Base-by-base conservation (phyloP, 1,140 invertebrate genomes). In the Drosophila arizonae region DNA sequence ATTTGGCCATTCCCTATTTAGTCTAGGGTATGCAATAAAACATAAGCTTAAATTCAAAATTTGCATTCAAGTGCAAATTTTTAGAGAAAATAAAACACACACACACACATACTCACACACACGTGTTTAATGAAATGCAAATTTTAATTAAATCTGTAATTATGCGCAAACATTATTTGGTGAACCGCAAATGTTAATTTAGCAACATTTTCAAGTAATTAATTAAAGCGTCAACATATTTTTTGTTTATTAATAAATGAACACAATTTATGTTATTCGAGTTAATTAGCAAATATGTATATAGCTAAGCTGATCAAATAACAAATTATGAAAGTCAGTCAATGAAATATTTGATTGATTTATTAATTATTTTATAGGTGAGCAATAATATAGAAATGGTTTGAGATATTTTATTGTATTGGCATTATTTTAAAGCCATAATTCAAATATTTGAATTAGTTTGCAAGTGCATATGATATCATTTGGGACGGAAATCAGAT, bases 141-240 rank as follows among this genome's bases (percentile, higher is more conserved):
- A 76, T 81, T 86, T 86, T 81, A 85, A 85, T 86, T 81, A 78
- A 85, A 85, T 78, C 67, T 69, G 70, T 76, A 81, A 84, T 85
- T 85, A 84, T 79, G 73, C 73, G 51, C 58, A 71, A 61, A 71
- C 73, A 74, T 55, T 50, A 70, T 84, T 56, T 50, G 68, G 50
- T 46, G 39, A 71, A 30, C 82, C 76, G 65, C 82, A 71, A 69
- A 72, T 71, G 79, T 71, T 86, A 65, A 86, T 81, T 70, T 66
- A 54, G 55, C 43, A 46, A 43, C 50, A 61, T 71, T 66, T 76
- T 61, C 41, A 50, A 74, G 61, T 85, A 85, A 81, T 87, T 87
- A 82, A 87, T 77, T 73, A 52, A 75, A 62, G 45, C 63, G 26
- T 57, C 2, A 8, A 33, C 33, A 33, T 9, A 33, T 33, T 39